Evolutionary conservation across 2,113 vertebrate genomes (phyloP).

Genomic region (Ursus arctos): DNA sequence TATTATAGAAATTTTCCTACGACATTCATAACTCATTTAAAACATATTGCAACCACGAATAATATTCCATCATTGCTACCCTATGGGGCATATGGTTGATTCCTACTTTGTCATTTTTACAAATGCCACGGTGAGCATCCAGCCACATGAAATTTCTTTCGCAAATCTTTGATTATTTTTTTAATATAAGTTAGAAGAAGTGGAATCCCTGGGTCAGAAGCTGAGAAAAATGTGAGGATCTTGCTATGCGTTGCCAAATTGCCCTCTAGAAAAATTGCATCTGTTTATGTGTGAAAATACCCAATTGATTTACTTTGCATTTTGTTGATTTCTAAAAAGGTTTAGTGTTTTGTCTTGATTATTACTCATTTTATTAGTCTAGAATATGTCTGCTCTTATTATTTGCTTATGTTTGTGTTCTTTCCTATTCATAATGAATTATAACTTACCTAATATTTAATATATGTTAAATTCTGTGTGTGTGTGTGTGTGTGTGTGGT

Average conservation of each 20-base stretch:
- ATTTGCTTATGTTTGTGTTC: background rate
- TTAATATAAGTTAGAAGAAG: background rate
- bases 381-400: background rate
- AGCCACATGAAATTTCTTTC: background rate
- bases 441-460: background rate
- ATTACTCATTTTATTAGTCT: slow-evolving; percentile 37
- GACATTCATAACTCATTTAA: slow-evolving; percentile 44
- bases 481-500: background rate
- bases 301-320: slow-evolving; percentile 6
- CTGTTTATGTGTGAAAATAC: background rate
- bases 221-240: background rate
- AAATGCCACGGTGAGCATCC: slow-evolving; percentile 32
- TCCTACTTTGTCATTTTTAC: slow-evolving; percentile 31
- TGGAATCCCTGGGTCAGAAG: background rate
- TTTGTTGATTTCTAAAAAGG: slow-evolving; percentile 45
- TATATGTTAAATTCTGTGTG: background rate
- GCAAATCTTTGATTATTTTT: slow-evolving; percentile 10
- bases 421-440: background rate
- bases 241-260: background rate
- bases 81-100: background rate
- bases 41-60: slow-evolving; percentile 7
- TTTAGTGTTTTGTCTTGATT: slow-evolving; percentile 29
- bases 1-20: slow-evolving; percentile 29
- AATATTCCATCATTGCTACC: slow-evolving; percentile 14
- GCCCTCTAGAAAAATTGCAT: background rate